Evolutionary conservation across 2,113 vertebrate species (phyloP).

Genomic region (Halcyon senegalensis): DNA sequence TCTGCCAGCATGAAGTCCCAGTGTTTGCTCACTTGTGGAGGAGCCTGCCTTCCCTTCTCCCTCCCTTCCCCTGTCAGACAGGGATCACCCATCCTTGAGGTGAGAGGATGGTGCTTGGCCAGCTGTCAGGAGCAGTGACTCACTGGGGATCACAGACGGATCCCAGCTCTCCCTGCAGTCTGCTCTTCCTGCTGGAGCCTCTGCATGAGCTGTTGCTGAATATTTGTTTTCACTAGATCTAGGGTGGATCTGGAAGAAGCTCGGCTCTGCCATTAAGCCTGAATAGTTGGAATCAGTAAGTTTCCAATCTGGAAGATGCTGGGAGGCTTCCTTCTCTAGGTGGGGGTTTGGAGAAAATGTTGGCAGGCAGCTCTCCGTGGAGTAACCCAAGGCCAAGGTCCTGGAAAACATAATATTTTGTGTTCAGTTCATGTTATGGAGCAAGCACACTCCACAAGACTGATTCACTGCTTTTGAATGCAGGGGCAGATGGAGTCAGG

Average conservation of each 20-base stretch:
- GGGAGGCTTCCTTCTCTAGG: not conserved
- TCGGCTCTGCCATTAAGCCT: not conserved
- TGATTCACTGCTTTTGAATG: not conserved
- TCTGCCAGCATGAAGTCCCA: not conserved
- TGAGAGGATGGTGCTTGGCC: conserved; percentile 18
- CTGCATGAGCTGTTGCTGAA: not conserved
- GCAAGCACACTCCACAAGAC: not conserved
- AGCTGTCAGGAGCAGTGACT: not conserved
- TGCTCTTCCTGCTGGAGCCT: conserved; percentile 16
- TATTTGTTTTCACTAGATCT: not conserved
- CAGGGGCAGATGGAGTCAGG: not conserved
- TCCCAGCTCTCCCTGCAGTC: not conserved
- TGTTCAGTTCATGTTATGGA: not conserved
- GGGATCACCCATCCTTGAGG: conserved; percentile 14
- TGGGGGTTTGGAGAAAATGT: not conserved
- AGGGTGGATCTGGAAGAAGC: conserved; percentile 14
- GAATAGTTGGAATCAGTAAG: not conserved
- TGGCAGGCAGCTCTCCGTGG: not conserved
- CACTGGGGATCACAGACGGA: not conserved
- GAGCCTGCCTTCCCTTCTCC: not conserved
- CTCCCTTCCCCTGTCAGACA: not conserved
- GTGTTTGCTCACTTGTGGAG: not conserved
- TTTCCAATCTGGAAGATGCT: conserved; percentile 19
- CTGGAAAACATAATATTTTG: conserved; percentile 5
- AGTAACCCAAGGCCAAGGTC: not conserved